Evolutionary conservation across 2,113 vertebrate genomes (phyloP), one percentile per base, ranked within the genome.

Genomic region (Stictonetta naevosa): DNA sequence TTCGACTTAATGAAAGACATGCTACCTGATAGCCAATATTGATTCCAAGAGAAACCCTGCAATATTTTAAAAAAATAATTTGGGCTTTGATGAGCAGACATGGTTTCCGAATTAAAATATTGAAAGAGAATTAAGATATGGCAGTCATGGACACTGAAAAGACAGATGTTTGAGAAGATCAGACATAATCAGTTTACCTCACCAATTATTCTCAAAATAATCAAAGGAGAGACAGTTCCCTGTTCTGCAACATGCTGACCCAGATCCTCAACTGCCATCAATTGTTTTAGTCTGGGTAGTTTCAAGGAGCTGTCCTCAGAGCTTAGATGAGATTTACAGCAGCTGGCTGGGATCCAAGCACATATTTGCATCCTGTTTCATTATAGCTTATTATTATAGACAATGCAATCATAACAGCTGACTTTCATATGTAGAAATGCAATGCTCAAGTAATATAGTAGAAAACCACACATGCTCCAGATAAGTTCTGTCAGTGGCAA

Each of bases 91-190:
- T 94, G 89, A 97, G 83, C 83, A 96, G 96, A 86, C 2, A 6
- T 96, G 96, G 77, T 96, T 94, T 96, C 95, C 95, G 95, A 96
- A 96, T 67, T 96, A 89, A 98, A 97, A 97, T 96, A 94, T 84
- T 94, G 86, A 64, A 97, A 94, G 92, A 96, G 94, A 95, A 91
- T 95, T 97, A 98, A 6, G 40, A 86, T 72, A 93, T 88, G 69
- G 88, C 66, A 93, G 90, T 93, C 86, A 62, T 2, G 4, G 31
- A 72, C 76, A 64, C 46, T 68, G 86, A 92, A 94, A 94, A 92
- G 60, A 76, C 90, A 90, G 95, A 90, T 90, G 48, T 78, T 90
- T 94, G 88, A 86, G 81, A 92, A 91, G 90, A 96, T 95, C 83
- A 92, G 76, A 94, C 53, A 69, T 88, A 97, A 94, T 90, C 90